phyloP scores from a whole-genome alignment of 2,888 invertebrate species.

The Aphrophora alni region DNA sequence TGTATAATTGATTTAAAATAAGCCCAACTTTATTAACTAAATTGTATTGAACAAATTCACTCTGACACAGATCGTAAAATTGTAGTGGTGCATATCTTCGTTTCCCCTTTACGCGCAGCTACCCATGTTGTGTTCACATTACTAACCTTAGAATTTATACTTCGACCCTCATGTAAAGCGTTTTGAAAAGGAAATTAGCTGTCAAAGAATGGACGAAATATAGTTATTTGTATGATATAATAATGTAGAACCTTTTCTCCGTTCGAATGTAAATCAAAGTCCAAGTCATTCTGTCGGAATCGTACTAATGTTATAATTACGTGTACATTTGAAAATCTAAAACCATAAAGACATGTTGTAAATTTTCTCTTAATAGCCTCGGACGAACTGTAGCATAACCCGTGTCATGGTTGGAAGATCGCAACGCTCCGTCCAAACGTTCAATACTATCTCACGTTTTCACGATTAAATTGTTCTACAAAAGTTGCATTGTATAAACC shows the following conservation, averaged over 20 bases:
- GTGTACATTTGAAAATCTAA: neutral
- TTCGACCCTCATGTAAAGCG: too few relatives aligned
- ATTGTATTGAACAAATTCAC: too few relatives aligned
- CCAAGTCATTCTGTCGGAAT: neutral
- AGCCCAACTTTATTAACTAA: too few relatives aligned
- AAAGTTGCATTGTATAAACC: neutral
- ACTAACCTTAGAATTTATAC: too few relatives aligned
- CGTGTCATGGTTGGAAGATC: neutral
- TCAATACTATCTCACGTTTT: neutral
- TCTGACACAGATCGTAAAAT: too few relatives aligned
- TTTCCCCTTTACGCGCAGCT: too few relatives aligned
- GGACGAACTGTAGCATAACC: neutral
- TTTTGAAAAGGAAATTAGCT: neutral
- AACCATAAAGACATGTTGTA: neutral
- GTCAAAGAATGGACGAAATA: neutral
- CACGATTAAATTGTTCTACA: conserved; percentile 1
- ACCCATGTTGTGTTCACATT: too few relatives aligned
- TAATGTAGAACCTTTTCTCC: neutral
- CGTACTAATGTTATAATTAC: neutral
- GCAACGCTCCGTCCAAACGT: neutral
- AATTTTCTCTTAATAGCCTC: neutral
- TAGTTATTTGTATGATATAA: neutral
- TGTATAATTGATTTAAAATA: too few relatives aligned
- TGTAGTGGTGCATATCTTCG: too few relatives aligned
- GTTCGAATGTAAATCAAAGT: neutral